Base-by-base conservation (phyloP, 2,888 invertebrate species). In the Pristionchus maxplancki region DNA sequence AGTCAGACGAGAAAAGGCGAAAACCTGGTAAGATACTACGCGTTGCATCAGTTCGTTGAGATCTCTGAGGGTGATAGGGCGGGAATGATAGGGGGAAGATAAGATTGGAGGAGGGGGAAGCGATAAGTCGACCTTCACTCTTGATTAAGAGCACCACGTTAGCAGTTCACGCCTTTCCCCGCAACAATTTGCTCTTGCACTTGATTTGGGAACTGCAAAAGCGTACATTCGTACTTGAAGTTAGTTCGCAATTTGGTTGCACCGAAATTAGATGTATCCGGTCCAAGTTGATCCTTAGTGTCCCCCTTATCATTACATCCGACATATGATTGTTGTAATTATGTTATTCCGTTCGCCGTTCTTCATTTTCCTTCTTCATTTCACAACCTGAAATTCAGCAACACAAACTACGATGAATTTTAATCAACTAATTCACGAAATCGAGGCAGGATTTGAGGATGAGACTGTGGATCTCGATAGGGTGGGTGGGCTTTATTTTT, bases 31-130 rank as follows among this genome's bases (percentile, higher is more conserved):
- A 58, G 58, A n/a, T 24, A n/a, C n/a, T n/a, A n/a, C n/a, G n/a
- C n/a, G 58, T 58, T 58, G 58, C 58, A 58, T 58, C 58, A 58
- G 58, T 58, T 58, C 58, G 58, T 58, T 58, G n/a, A 58, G 58
- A 58, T 58, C 58, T 58, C 58, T 58, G 58, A 58, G 20, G 20
- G 50, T 50, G 50, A 50, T 50, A 50, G 50, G 6, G 44, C n/a
- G 13, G 6, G 58, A 58, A 11, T 9, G 58, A 58, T 58, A 58
- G n/a, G 0, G 24, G 58, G n/a, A n/a, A 58, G 24, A 58, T 24
- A 58, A 58, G 58, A 58, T 58, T 24, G 6, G 11, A 50, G 50
- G 24, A 58, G 24, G n/a, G 58, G 2, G 58, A n/a, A 58, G 58
- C 24, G n/a, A n/a, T n/a, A 58, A 58, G 24, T 58, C 24, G 58